Percentiles rank a stretch among this genome's conserved stretches.
These are phyloP conservation scores for Cephus rjabovi DNA, from an alignment of 2,888 invertebrate genomes.

Conservation along the genomic window DNA sequence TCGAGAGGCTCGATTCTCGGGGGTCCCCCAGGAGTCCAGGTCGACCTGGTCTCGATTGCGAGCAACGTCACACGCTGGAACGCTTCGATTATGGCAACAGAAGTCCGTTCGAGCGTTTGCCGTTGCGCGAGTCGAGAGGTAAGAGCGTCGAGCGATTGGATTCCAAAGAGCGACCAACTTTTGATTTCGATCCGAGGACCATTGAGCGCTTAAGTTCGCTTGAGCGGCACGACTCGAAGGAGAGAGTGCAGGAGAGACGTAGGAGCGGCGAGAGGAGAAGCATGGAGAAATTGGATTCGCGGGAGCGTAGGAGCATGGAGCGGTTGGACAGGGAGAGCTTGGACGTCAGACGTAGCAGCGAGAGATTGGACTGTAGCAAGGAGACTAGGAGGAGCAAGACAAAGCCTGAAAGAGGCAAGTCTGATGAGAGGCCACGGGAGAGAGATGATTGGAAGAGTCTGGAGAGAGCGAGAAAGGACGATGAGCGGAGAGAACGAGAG, in stretches of 20 bases:
- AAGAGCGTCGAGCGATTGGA: constrained; percentile 58
- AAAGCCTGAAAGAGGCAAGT: constrained; percentile 34
- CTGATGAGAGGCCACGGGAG: constrained; percentile 55
- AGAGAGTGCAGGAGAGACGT: constrained; percentile 29
- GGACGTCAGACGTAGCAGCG: constrained; percentile 27
- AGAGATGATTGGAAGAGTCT: constrained; percentile 62
- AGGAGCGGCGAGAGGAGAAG: constrained; percentile 38
- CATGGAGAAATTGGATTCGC: constrained; percentile 42
- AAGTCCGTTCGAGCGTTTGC: constrained; percentile 48
- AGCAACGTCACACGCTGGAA: constrained; percentile 56
- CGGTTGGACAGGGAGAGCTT: constrained; percentile 43
- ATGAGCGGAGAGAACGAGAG: constrained; percentile 56
- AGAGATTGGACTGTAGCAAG: constrained; percentile 17
- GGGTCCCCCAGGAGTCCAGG: constrained; percentile 40
- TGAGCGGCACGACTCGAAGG: constrained; percentile 40
- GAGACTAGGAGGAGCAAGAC: constrained; percentile 33
- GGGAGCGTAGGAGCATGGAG: constrained; percentile 46
- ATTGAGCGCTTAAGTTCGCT: constrained; percentile 52
- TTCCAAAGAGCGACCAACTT: constrained; percentile 47
- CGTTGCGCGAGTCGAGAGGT: constrained; percentile 40
- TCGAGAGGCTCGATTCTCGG: constrained; percentile 49
- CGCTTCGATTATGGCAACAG: constrained; percentile 49
- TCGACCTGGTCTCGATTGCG: constrained; percentile 41
- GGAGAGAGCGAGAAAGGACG: constrained; percentile 58
- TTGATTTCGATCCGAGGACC: constrained; percentile 56